Base-by-base conservation (phyloP, 2,113 vertebrate species). In the Philantomba maxwellii region DNA sequence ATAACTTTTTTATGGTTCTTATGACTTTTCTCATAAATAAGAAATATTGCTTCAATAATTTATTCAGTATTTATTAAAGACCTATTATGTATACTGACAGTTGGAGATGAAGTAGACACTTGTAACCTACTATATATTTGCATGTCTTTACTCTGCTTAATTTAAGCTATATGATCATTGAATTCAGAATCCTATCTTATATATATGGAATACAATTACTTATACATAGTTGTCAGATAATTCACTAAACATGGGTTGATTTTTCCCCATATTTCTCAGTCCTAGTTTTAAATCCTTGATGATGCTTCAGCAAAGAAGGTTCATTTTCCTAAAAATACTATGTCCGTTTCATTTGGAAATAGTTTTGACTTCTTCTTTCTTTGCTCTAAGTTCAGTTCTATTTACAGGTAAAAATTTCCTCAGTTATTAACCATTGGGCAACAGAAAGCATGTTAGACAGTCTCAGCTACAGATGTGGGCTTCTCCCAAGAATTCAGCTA, bases 291-390 rank as follows among this genome's bases (percentile, higher is more conserved):
- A 97, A 90, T 91, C 30, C 83, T 78, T 92, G 66, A 97, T 87
- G 81, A 84, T 57, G 53, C 85, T 92, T 97, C 83, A 75, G 92
- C 94, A 94, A 96, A 91, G 93, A 96, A 57, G 94, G 91, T 87
- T 94, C 21, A 39, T 87, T 91, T 94, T 87, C 66, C 73, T 85
- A 53, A 77, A 93, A 89, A 55, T 94, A 78, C 96, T 97, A 94
- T 84, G 39, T 93, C 58, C 10, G 3, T 94, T 98, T 89, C 90
- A 45, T 97, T 97, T 96, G 93, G 84, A 96, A 98, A 95, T 55
- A 30, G 33, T 87, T 60, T 94, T 95, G 97, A 58, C 86, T 83
- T 53, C 78, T 84, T 95, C n/a, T 89, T 97, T 97, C 97, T 64
- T 77, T 93, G 25, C 23, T 96, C n/a, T 93, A 60, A 58, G 97